Percentiles rank a stretch among this genome's conserved stretches.
Evolutionary conservation across 2,797 vertebrate species (phyloP).

Genomic region (Sandelia bainsii): DNA sequence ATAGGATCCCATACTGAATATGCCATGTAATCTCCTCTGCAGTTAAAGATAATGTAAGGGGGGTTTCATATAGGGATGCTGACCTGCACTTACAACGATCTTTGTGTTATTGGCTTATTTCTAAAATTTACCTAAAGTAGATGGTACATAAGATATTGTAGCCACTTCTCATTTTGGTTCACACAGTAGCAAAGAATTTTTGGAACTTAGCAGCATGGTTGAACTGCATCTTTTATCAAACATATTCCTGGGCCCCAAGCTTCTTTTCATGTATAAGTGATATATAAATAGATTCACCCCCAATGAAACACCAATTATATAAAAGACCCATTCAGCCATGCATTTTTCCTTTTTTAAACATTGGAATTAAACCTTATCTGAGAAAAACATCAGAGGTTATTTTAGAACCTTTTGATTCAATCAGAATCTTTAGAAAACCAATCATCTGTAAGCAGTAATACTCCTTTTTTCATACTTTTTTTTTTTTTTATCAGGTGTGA

Average conservation of each 20-base stretch:
- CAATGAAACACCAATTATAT: conserved; percentile 17
- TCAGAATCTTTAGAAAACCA: conserved; percentile 49
- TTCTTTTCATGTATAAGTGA: conserved; percentile 28
- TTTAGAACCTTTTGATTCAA: conserved; percentile 39
- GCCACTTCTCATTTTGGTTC: background rate
- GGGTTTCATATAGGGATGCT: too few species aligned
- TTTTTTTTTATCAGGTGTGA: conserved; percentile 52
- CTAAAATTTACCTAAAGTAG: conserved; percentile 5
- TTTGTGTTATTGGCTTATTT: background rate
- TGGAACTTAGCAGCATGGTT: conserved; percentile 25
- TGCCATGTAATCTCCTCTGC: conserved; percentile 15
- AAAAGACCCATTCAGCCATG: conserved; percentile 9
- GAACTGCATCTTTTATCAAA: conserved; percentile 26
- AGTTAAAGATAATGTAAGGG: background rate
- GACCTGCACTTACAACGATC: too few species aligned
- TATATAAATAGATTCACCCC: conserved; percentile 16
- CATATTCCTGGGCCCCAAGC: conserved; percentile 16
- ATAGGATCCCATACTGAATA: conserved; percentile 14
- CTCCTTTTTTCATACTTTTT: conserved; percentile 24
- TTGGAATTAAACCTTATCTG: conserved; percentile 17
- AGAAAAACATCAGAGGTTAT: conserved; percentile 7
- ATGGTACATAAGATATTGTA: background rate
- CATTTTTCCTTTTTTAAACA: background rate
- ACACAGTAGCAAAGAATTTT: conserved; percentile 11
- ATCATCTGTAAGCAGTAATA: conserved; percentile 40